phyloP scores from a whole-genome alignment of 1,140 invertebrate genomes.

The Macrotrachela quadricornifera region DNA sequence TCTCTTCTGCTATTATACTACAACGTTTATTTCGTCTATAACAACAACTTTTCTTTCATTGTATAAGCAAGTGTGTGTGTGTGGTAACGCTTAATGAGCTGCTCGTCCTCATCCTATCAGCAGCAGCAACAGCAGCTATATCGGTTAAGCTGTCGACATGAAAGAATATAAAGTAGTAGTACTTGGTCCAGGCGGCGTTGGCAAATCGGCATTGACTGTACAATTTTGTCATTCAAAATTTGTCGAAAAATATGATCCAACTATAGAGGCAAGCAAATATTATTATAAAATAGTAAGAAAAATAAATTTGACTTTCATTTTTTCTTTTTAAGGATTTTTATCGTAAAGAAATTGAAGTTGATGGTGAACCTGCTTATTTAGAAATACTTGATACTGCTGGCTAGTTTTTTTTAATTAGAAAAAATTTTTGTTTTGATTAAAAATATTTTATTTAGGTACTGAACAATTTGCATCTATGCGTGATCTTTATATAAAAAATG shows the following conservation, averaged over 20 bases:
- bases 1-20: no score
- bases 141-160: neutral
- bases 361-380: slow-evolving; percentile 88
- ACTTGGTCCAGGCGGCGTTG: slow-evolving; percentile 47
- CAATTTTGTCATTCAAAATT: slow-evolving; percentile 97
- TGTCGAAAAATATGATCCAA: slow-evolving; percentile 98
- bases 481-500: slow-evolving; percentile 38
- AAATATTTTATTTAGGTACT: slow-evolving; percentile 27
- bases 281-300: no score
- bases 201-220: slow-evolving; percentile 87
- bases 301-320: neutral
- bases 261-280: slow-evolving; percentile 42
- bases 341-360: slow-evolving; percentile 91
- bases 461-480: slow-evolving; percentile 74
- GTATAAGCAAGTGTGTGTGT: no score
- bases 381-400: slow-evolving; percentile 98
- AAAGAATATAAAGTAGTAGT: slow-evolving; percentile 8
- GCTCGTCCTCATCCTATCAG: no score
- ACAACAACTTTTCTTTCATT: no score
- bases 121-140: no score
- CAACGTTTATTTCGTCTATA: no score
- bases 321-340: slow-evolving; percentile 57
- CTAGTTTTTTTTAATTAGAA: no score
- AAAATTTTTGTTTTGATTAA: no score
- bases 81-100: no score